Base-by-base conservation (phyloP, 2,888 invertebrate genomes). In the Agriotes lineatus region DNA sequence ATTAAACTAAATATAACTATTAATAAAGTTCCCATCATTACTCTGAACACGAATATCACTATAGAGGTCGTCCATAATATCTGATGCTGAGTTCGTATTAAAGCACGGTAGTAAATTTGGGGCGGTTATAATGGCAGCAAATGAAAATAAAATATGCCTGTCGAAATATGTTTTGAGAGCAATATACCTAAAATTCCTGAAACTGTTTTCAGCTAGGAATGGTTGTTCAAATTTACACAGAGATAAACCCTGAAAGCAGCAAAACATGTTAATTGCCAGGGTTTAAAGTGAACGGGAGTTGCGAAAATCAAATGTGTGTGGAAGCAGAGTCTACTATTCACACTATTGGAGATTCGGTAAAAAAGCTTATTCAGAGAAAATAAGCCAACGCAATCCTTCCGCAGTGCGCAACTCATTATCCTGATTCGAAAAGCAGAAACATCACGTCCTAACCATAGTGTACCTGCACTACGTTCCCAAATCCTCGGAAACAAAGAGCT, bases 401-500 rank as follows among this genome's bases (percentile, higher is more conserved):
- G 59, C 58, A 64, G 50, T 69, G 58, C 69, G 45, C 68, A 57
- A 58, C 64, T 52, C 64, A 63, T 68, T 69, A 64, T 64, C 18
- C 58, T 52, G 57, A 59, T 65, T 42, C 57, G 54, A 61, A 61
- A 60, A 67, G 52, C 58, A 52, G 39, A 58, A 57, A 60, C 66
- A 62, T 39, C 62, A 50, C 67, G 44, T 65, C 50, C 52, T 39
- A 50, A 22, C 52, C 58, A 56, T 50, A 56, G 42, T 33, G 52
- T 52, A 62, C 67, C 70, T 70, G 66, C 48, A 70, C 54, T 66
- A 48, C 58, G 61, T 56, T 61, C 22, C 45, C 61, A 45, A 67
- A 67, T 58, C 48, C 67, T 50, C 44, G 45, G 59, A 60, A 69
- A 71, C 66, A 68, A 69, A 61, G 65, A 69, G 62, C 71, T 71